Evolutionary conservation across 2,113 vertebrate species (phyloP), one percentile per base, ranked within the genome.

Genomic region (Sorex fumeus): DNA sequence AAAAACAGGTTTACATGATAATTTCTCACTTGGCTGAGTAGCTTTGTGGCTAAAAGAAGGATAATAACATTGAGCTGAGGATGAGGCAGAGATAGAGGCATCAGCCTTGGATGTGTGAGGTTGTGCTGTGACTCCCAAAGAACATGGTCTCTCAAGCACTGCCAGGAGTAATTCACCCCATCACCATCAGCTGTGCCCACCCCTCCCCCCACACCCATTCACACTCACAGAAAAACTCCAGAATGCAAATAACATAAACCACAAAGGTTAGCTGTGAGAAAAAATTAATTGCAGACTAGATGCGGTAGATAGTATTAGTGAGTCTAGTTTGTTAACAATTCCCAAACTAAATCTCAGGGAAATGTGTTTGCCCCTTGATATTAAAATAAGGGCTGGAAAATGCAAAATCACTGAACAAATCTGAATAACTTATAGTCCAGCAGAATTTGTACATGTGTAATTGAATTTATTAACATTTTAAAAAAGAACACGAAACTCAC

Each of bases 401-500:
- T 83, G 19, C 79, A 88, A 96, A 90, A 87, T 79, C 81, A 76
- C 27, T 79, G 50, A 82, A 92, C 18, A 88, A 69, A 28, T 75
- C n/a, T 82, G 83, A 93, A 90, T 90, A 90, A 82, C 79, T 93
- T 88, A 82, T 18, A 90, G 83, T 57, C 28, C 28, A 62, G 57
- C 27, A 93, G 43, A 90, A 81, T 8, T 74, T 25, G 40, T 84
- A 87, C 69, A 19, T 81, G 43, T 85, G 34, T 85, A 72, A 88
- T 15, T 85, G 86, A 90, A 93, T 90, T 90, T 88, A 74, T 88
- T 96, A 93, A 88, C 66, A 92, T 95, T 96, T 87, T 82, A 74
- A 94, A 82, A 74, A 90, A 87, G 72, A 79, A 62, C 25, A 43
- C 43, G 45, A 85, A 19, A 23, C n/a, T 50, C 40, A 36, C 53